These are phyloP conservation scores for Pyrocoelia pectoralis DNA, from an alignment of 2,888 invertebrate genomes.

Conservation along the genomic window DNA sequence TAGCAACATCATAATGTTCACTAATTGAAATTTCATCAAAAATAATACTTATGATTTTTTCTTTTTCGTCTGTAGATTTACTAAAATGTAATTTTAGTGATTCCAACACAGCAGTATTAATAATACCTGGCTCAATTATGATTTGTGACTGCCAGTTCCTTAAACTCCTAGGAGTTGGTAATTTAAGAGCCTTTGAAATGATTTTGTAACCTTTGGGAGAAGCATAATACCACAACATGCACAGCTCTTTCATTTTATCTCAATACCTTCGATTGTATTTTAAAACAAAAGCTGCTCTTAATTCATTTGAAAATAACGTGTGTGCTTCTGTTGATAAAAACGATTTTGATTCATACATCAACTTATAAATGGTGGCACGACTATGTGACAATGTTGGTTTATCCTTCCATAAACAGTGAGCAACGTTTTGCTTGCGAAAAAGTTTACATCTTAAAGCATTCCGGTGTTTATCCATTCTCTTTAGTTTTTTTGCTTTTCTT, in stretches of 20 bases:
- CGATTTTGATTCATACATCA: too few relatives aligned
- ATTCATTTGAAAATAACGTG: neutral
- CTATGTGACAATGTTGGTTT: too few relatives aligned
- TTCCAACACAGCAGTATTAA: conserved; percentile 1
- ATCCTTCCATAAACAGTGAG: neutral
- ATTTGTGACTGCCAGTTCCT: conserved; percentile 18
- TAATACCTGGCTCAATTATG: conserved; percentile 7
- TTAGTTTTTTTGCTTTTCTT: too few relatives aligned
- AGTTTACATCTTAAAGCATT: conserved; percentile 2
- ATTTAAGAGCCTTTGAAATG: conserved; percentile 13
- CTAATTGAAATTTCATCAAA: too few relatives aligned
- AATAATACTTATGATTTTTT: too few relatives aligned
- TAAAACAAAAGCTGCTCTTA: conserved; percentile 1
- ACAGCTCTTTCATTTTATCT: conserved; percentile 21
- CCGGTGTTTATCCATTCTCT: too few relatives aligned
- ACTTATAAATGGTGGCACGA: too few relatives aligned
- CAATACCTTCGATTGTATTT: conserved; percentile 15
- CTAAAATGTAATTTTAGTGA: neutral
- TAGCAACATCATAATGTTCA: too few relatives aligned
- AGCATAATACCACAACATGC: conserved; percentile 21
- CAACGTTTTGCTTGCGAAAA: neutral
- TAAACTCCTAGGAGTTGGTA: conserved; percentile 20
- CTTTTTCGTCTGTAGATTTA: neutral
- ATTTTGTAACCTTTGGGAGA: conserved; percentile 25
- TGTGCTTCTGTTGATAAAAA: too few relatives aligned